phyloP scores from a whole-genome alignment of 2,888 invertebrate genomes.

The Lymantria dispar region DNA sequence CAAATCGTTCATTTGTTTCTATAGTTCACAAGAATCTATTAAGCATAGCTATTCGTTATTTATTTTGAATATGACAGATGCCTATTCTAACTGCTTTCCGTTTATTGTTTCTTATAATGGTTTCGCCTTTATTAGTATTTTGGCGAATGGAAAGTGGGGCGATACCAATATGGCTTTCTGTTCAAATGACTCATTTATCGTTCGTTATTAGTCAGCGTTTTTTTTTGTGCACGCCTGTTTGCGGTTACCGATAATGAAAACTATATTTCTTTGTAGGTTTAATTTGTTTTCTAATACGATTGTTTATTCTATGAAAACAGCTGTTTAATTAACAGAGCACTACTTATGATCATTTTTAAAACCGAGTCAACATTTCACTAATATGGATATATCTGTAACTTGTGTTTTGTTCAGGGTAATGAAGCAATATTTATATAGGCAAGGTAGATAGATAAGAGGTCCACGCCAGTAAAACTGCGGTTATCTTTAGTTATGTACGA shows the following conservation, averaged over 20 bases:
- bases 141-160: slow-evolving; percentile 21
- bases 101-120: slow-evolving; percentile 25
- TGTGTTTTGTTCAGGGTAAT: too few relatives aligned
- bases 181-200: slow-evolving; percentile 10
- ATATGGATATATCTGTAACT: too few relatives aligned
- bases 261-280: neutral
- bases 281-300: neutral
- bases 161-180: slow-evolving; percentile 14
- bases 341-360: too few relatives aligned
- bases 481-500: too few relatives aligned
- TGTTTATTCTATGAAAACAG: neutral
- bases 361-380: too few relatives aligned
- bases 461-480: too few relatives aligned
- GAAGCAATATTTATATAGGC: too few relatives aligned
- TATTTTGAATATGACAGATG: slow-evolving; percentile 21
- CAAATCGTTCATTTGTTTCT: neutral
- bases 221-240: slow-evolving; percentile 8
- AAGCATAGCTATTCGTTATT: neutral
- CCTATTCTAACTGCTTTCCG: slow-evolving; percentile 2
- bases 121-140: slow-evolving; percentile 13
- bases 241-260: slow-evolving; percentile 3
- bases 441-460: too few relatives aligned
- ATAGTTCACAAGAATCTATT: neutral
- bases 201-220: slow-evolving; percentile 14
- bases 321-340: too few relatives aligned